Evolutionary conservation across 2,888 invertebrate genomes (phyloP), one percentile per base, ranked within the genome.

Genomic region (Slavum lentiscoides): DNA sequence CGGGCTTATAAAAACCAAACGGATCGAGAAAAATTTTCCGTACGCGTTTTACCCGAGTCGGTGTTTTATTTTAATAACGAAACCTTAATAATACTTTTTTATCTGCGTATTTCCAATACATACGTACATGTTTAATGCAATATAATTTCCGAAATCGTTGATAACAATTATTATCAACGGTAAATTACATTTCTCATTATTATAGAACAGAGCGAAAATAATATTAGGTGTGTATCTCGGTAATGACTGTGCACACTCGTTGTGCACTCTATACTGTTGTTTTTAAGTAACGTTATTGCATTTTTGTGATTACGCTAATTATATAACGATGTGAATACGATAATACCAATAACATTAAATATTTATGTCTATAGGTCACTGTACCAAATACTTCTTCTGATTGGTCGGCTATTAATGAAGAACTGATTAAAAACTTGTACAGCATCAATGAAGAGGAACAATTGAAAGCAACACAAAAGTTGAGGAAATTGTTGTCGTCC

Each of bases 401-500:
- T 58, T 64, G 62, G 70, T 70, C 62, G 0, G 72, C 72, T n/a
- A 92, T 95, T 84, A 92, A 93, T 13, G 89, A 89, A 80, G 93
- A 93, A 83, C 96, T 98, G 94, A 91, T 97, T 74, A 90, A 92
- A 83, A 93, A 93, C 83, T 88, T 98, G 39, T 93, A 93, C 86
- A 92, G 93, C 85, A 88, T 89, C 66, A 90, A 92, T 86, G 90
- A 92, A 82, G 91, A 92, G 84, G 92, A 93, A 92, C 92, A 92
- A 85, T 90, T 93, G 9, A 85, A 88, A 59, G 93, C 94, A 0
- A 94, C 94, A 0, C 92, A 94, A 83, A 91, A 92, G 0, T 95
- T 97, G 88, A 90, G 98, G 82, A 97, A 97, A 88, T 89, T 98
- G 74, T 88, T 98, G 76, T 97, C 97, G 84, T 91, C 93, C 86